phyloP scores from a whole-genome alignment of 2,113 vertebrate genomes.

The Azemiops feae region DNA sequence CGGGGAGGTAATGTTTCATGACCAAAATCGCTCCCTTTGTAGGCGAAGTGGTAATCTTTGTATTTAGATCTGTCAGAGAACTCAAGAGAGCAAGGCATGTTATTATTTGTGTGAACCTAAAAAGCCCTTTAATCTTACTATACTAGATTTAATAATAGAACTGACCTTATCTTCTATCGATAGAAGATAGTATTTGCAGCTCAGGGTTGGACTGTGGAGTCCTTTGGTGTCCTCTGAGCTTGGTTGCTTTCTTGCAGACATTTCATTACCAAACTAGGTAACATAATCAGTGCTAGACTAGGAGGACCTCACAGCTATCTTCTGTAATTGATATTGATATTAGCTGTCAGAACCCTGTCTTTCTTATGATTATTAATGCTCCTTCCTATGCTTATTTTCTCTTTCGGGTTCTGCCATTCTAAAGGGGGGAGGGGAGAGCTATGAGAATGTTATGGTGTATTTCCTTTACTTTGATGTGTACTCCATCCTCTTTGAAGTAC shows the following conservation, averaged over 20 bases:
- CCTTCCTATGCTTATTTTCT: no score
- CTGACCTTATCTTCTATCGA: background rate
- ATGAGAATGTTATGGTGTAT: no score
- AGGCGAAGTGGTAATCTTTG: conserved; percentile 62
- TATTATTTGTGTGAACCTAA: conserved; percentile 37
- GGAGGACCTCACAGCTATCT: background rate
- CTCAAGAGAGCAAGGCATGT: conserved; percentile 47
- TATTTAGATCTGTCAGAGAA: conserved; percentile 56
- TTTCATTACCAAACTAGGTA: background rate
- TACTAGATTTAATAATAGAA: conserved; percentile 11
- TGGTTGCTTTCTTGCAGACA: background rate
- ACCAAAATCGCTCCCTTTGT: conserved; percentile 74
- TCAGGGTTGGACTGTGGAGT: background rate
- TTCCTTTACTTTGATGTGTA: no score
- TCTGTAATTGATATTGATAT: background rate
- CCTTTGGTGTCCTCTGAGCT: background rate
- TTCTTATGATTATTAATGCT: no score
- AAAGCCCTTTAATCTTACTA: conserved; percentile 32
- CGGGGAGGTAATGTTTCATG: conserved; percentile 83
- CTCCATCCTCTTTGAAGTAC: no score
- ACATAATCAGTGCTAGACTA: background rate
- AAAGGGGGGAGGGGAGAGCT: no score
- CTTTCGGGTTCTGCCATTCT: no score
- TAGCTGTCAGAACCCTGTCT: background rate
- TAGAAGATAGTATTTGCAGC: background rate